phyloP scores from a whole-genome alignment of 2,113 vertebrate species.

The Microcebus ravelobensis region DNA sequence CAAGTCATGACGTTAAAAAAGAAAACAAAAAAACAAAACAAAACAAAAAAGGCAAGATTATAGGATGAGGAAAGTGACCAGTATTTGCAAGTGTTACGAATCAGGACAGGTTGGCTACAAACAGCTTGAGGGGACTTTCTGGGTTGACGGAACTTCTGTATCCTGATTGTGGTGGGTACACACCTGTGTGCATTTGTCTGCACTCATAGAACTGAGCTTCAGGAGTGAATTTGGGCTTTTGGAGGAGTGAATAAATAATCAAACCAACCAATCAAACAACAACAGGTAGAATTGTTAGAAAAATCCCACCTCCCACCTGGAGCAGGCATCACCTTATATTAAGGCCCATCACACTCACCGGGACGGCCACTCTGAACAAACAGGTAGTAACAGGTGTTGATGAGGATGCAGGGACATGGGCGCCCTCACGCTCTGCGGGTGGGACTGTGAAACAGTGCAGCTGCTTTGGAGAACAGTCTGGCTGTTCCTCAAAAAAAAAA shows the following conservation, averaged over 20 bases:
- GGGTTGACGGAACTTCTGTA: neutral
- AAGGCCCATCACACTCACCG: rapidly evolving
- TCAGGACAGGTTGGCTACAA: neutral
- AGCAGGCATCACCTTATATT: rapidly evolving
- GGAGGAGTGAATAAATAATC: neutral
- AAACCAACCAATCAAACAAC: neutral
- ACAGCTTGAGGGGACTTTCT: rapidly evolving
- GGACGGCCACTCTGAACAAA: neutral
- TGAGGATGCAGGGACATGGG: neutral
- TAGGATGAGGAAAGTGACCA: neutral
- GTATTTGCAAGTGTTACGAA: rapidly evolving
- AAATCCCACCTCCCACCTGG: rapidly evolving
- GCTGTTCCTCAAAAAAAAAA: neutral
- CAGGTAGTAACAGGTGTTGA: neutral
- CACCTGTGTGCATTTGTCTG: neutral
- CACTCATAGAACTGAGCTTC: neutral
- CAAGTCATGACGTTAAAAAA: too few relatives aligned
- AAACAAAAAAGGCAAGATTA: neutral
- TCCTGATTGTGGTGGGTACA: too few relatives aligned
- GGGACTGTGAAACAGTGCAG: too few relatives aligned
- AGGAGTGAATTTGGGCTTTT: rapidly evolving
- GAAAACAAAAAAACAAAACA: too few relatives aligned
- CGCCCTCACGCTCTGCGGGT: rapidly evolving
- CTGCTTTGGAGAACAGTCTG: neutral
- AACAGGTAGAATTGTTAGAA: rapidly evolving